These are phyloP conservation scores for Margarornis squamiger DNA, from an alignment of 2,797 vertebrate species.

Conservation along the genomic window DNA sequence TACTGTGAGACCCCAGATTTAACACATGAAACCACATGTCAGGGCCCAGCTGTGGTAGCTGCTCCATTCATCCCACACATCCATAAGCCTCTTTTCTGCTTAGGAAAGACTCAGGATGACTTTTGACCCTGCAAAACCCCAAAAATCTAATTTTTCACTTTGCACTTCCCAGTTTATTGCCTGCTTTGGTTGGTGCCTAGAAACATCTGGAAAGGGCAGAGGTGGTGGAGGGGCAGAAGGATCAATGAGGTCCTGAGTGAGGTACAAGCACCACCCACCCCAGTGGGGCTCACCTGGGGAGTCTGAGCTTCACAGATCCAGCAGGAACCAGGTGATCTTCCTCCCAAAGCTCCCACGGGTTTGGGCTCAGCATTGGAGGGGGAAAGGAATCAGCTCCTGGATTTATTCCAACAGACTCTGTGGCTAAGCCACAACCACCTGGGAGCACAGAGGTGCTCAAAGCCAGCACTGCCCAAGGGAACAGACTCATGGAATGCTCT, in stretches of 20 bases:
- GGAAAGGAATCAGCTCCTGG: neutral
- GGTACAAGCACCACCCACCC: neutral
- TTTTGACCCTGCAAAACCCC: neutral
- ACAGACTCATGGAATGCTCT: neutral
- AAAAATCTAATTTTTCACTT: neutral
- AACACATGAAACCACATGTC: neutral
- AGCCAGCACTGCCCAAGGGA: neutral
- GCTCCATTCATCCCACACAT: neutral
- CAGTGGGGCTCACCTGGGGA: neutral
- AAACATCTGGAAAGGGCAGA: neutral
- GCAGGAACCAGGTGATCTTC: neutral
- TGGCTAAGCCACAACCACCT: neutral
- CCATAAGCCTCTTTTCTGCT: slow-evolving; percentile 23
- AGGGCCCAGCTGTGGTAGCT: neutral
- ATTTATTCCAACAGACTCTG: neutral
- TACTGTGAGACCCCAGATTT: neutral
- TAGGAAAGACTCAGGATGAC: neutral
- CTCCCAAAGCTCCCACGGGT: neutral
- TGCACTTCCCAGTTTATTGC: neutral
- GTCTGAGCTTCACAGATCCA: neutral
- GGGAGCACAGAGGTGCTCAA: neutral
- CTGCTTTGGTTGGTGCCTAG: neutral
- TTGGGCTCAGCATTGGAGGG: neutral
- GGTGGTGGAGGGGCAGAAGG: neutral
- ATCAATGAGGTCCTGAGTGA: accelerated